Evolutionary conservation across 2,113 vertebrate species (phyloP).

Genomic region (Orycteropus afer): DNA sequence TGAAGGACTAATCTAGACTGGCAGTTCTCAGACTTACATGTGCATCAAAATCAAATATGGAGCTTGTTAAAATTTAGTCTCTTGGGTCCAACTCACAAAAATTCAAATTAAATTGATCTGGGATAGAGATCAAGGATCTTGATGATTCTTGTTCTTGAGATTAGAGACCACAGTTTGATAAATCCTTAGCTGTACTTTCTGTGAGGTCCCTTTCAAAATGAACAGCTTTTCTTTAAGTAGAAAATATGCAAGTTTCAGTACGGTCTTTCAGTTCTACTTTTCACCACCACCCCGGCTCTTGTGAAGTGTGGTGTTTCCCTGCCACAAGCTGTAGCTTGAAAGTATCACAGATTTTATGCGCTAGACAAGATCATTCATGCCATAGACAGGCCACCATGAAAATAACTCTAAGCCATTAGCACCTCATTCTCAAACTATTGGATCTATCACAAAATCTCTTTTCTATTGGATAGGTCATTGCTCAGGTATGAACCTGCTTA

Average conservation of each 20-base stretch:
- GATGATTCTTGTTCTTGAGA: neutral
- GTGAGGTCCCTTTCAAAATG: constrained; percentile 7
- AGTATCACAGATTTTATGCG: neutral
- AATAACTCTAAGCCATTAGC: neutral
- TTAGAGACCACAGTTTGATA: neutral
- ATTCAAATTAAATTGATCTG: neutral
- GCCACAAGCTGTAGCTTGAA: neutral
- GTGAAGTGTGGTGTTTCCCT: neutral
- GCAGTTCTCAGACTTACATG: neutral
- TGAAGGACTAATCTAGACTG: neutral
- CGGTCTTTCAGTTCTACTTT: neutral
- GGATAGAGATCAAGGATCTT: neutral
- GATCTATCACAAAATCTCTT: neutral
- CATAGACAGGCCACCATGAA: neutral
- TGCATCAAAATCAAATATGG: neutral
- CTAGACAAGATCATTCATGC: neutral
- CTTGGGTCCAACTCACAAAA: neutral
- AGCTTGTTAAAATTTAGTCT: neutral
- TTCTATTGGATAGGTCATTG: neutral
- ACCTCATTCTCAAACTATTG: neutral
- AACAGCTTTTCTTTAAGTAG: neutral
- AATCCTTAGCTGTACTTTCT: neutral
- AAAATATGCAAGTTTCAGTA: neutral
- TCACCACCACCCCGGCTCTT: neutral
- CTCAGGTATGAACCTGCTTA: constrained; percentile 3